phyloP scores from a whole-genome alignment of 2,113 vertebrate genomes.

The Aramus guarauna region DNA sequence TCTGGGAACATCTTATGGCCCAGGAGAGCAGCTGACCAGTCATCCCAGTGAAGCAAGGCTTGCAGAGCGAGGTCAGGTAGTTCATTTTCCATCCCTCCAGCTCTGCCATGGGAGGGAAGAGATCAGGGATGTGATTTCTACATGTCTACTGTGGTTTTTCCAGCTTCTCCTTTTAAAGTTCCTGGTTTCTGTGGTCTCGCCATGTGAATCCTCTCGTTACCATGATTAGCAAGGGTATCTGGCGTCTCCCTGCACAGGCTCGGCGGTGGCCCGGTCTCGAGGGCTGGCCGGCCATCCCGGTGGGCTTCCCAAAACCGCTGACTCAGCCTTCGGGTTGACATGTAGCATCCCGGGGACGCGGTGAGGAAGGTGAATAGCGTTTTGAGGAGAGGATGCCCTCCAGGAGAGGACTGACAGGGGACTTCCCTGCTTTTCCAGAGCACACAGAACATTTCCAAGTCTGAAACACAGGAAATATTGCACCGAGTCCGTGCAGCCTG shows the following conservation, averaged over 20 bases:
- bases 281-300: background rate
- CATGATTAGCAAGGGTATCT: too few species aligned
- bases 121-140: background rate
- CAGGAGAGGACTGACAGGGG: background rate
- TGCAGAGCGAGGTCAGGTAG: background rate
- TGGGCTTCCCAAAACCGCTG: rapidly evolving
- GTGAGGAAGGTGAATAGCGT: too few species aligned
- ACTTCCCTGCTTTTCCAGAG: too few species aligned
- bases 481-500: background rate
- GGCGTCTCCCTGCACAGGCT: background rate
- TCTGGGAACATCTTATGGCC: background rate
- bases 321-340: background rate
- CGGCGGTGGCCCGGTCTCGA: background rate
- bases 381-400: background rate
- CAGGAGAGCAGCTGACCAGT: background rate
- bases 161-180: background rate
- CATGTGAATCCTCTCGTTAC: background rate
- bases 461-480: background rate
- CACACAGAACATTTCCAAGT: background rate
- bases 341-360: background rate
- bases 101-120: background rate
- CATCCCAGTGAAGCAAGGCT: background rate
- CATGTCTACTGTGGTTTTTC: rapidly evolving
- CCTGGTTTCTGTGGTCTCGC: background rate
- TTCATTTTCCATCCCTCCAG: background rate